A percentile compares a stretch with the other conserved stretches of the same genome.
Evolutionary conservation across 2,113 vertebrate genomes (phyloP).

Genomic region (Furnarius figulus): DNA sequence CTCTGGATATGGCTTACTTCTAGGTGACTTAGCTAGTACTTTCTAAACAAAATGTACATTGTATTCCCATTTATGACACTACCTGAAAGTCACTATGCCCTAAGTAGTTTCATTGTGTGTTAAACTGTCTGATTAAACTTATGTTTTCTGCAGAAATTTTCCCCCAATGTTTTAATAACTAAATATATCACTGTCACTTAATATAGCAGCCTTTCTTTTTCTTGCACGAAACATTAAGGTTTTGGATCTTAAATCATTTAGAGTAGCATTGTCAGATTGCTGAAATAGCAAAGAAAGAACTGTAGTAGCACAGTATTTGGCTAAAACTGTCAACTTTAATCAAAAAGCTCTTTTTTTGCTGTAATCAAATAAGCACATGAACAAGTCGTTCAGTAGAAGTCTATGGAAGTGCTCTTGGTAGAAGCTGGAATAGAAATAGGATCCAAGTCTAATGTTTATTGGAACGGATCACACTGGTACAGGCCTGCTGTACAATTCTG

Average conservation of each 20-base stretch:
- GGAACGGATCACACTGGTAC: not conserved
- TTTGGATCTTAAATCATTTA: slow-evolving; percentile 35
- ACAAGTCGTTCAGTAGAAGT: not conserved
- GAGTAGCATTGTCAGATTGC: not conserved
- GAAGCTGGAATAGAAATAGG: not conserved
- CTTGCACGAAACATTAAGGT: not conserved
- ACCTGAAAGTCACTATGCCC: not conserved
- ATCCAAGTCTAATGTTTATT: not conserved
- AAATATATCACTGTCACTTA: not conserved
- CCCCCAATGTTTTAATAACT: not conserved
- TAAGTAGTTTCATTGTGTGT: not conserved
- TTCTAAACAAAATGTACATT: not conserved
- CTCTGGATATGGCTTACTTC: not conserved
- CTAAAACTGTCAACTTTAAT: slow-evolving; percentile 37
- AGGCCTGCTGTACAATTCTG: not conserved
- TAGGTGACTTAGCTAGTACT: not conserved
- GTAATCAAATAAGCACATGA: slow-evolving; percentile 18
- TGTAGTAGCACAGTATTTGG: not conserved
- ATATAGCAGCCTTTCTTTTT: not conserved
- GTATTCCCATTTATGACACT: not conserved
- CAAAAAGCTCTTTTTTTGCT: not conserved
- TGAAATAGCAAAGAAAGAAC: slow-evolving; percentile 14
- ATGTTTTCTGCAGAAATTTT: not conserved
- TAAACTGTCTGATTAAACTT: not conserved
- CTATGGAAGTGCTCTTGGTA: not conserved